Evolutionary conservation across 2,888 invertebrate genomes (phyloP).

Genomic region (Oithona nana): DNA sequence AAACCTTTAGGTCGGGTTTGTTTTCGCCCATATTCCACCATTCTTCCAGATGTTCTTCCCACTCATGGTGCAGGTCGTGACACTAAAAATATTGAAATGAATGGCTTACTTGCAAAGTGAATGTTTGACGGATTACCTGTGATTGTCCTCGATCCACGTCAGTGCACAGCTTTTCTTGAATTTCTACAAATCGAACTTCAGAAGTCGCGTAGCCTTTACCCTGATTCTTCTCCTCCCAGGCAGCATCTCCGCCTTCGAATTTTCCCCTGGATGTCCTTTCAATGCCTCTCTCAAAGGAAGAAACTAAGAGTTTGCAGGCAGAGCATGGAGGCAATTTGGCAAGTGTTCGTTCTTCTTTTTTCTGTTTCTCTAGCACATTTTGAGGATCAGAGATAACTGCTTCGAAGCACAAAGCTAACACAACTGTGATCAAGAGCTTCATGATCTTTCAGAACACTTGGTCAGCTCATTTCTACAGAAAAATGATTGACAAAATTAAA

Average conservation of each 20-base stretch:
- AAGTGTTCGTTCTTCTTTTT: slow-evolving; percentile 19
- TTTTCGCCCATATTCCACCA: slow-evolving; percentile 2
- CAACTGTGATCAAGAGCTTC: too few species aligned
- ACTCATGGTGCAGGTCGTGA: slow-evolving; percentile 12
- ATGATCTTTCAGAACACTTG: too few species aligned
- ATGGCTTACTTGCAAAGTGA: too few species aligned
- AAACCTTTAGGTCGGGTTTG: slow-evolving; percentile 34
- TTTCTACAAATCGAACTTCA: slow-evolving; percentile 74
- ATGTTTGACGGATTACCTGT: too few species aligned
- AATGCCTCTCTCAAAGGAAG: slow-evolving; percentile 60
- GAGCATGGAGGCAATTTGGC: slow-evolving; percentile 47
- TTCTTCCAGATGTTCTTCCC: slow-evolving; percentile 14
- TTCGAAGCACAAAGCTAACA: too few species aligned
- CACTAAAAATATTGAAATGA: too few species aligned
- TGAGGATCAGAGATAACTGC: too few species aligned
- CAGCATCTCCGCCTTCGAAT: slow-evolving; percentile 79
- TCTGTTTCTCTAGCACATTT: not conserved
- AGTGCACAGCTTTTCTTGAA: slow-evolving; percentile 65
- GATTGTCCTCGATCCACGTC: slow-evolving; percentile 48
- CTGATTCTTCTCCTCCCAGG: slow-evolving; percentile 74
- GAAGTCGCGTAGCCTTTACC: slow-evolving; percentile 59
- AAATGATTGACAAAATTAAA: too few species aligned
- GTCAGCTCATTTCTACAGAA: too few species aligned
- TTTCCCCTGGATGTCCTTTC: slow-evolving; percentile 63
- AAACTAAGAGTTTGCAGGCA: slow-evolving; percentile 49